Evolutionary conservation across 2,113 vertebrate genomes (phyloP).

Genomic region (Motacilla alba): DNA sequence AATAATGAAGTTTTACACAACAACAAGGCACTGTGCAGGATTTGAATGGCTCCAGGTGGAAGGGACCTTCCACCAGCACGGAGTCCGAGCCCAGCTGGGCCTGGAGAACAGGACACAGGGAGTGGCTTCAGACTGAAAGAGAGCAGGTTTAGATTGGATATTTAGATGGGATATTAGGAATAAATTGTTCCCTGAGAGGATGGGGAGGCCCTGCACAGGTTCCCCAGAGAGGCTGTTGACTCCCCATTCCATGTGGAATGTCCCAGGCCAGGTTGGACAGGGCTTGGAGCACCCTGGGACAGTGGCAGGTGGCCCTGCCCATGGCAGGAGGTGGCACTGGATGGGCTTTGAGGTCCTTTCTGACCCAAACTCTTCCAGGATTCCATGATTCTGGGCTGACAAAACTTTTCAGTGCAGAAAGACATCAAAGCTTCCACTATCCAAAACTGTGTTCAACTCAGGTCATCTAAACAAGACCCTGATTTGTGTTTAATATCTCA

Average conservation of each 20-base stretch:
- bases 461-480: neutral
- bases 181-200: neutral
- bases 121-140: neutral
- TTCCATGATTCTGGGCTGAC: neutral
- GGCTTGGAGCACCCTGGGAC: neutral
- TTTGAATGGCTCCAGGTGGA: neutral
- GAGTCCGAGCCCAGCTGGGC: neutral
- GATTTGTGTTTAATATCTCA: neutral
- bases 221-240: neutral
- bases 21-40: neutral
- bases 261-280: fast-evolving
- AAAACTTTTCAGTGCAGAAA: neutral
- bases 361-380: neutral
- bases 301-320: neutral
- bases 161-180: fast-evolving
- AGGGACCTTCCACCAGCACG: neutral
- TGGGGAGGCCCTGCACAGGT: neutral
- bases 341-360: neutral
- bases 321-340: fast-evolving
- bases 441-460: neutral
- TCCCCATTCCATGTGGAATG: neutral
- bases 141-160: fast-evolving
- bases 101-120: neutral
- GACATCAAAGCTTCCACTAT: neutral
- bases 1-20: neutral